A percentile compares a stretch with the other conserved stretches of the same genome.
phyloP scores from a whole-genome alignment of 2,113 vertebrate genomes.

The Phasianus colchicus region DNA sequence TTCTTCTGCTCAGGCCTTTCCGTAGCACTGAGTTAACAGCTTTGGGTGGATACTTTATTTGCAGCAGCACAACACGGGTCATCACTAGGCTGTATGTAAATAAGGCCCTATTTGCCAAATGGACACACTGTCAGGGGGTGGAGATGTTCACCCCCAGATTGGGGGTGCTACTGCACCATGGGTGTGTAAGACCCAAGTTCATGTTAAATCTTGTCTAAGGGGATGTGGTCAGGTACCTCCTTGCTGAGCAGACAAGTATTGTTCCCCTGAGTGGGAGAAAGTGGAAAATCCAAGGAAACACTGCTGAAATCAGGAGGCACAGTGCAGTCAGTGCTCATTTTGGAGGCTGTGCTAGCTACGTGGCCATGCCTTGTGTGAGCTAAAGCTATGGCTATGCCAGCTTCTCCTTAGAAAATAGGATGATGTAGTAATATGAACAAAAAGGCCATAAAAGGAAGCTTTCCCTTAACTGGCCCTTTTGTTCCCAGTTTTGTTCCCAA shows the following conservation, averaged over 20 bases:
- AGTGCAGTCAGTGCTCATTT: background rate
- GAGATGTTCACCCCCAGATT: background rate
- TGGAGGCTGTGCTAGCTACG: background rate
- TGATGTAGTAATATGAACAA: background rate
- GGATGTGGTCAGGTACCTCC: background rate
- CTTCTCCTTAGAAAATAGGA: background rate
- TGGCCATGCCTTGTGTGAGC: background rate
- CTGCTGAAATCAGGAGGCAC: background rate
- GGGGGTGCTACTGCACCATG: background rate
- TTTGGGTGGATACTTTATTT: background rate
- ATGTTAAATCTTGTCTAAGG: background rate
- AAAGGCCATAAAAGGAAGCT: background rate
- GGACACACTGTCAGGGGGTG: fast-evolving
- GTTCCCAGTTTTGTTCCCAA: background rate
- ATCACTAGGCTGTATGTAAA: background rate
- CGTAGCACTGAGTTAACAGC: background rate
- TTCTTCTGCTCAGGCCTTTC: background rate
- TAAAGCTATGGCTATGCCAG: background rate
- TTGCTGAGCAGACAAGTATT: background rate
- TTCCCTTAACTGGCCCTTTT: background rate
- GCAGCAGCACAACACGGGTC: background rate
- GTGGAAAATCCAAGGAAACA: background rate
- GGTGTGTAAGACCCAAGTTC: background rate
- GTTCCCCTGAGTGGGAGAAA: background rate
- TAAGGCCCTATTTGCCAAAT: background rate